These are phyloP conservation scores for Macropodus opercularis DNA, from an alignment of 2,797 vertebrate genomes.

Conservation along the genomic window DNA sequence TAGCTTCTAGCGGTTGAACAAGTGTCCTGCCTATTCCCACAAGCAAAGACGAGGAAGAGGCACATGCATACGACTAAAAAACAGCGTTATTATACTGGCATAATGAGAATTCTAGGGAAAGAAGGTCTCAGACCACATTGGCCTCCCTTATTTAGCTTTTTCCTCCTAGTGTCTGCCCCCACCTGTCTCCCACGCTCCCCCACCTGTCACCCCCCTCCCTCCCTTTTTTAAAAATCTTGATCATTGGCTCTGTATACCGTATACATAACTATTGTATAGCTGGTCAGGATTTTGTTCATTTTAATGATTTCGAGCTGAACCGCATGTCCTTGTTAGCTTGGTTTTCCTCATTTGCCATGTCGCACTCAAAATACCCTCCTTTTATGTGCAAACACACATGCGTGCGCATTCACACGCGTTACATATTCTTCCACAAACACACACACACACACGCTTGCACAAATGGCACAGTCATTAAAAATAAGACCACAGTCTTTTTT, in stretches of 20 bases:
- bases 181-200: conserved; percentile 43
- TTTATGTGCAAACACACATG: conserved; percentile 74
- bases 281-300: conserved; percentile 75
- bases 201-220: too few relatives aligned
- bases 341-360: conserved; percentile 84
- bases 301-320: conserved; percentile 83
- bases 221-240: conserved; percentile 48
- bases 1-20: conserved; percentile 11
- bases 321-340: conserved; percentile 82
- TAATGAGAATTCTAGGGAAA: conserved; percentile 66
- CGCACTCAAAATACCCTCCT: conserved; percentile 79
- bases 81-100: conserved; percentile 42
- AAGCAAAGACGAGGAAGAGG: conserved; percentile 16
- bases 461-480: conserved; percentile 85
- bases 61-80: conserved; percentile 43
- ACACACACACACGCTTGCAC: conserved; percentile 56
- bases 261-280: conserved; percentile 58
- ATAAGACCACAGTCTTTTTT: conserved; percentile 84
- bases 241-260: conserved; percentile 63
- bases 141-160: conserved; percentile 43
- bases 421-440: conserved; percentile 61
- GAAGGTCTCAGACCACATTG: conserved; percentile 51
- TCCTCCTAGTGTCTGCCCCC: conserved; percentile 28
- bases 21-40: conserved; percentile 6
- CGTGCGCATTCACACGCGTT: conserved; percentile 40